Conservation (phyloP, 2,888 invertebrate genomes). For the Lypha dubia region DNA sequence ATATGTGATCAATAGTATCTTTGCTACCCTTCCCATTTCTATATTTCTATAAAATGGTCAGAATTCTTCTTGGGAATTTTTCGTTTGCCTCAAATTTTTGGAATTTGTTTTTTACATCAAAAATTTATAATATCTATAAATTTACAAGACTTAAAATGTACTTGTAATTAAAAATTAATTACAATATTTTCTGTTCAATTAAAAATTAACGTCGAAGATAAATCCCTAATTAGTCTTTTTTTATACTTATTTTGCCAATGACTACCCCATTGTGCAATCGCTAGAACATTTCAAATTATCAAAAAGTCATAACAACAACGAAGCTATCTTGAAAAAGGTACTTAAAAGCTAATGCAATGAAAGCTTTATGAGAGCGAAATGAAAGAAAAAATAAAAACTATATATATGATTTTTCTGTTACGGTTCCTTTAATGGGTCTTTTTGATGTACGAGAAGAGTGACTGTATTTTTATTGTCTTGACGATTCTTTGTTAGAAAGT, state of each 20-base stretch:
- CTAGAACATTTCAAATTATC: neutral
- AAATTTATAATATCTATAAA: too few species aligned
- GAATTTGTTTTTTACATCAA: too few species aligned
- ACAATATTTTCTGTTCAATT: too few species aligned
- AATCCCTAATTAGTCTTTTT: too few species aligned
- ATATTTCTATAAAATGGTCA: too few species aligned
- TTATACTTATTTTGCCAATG: neutral
- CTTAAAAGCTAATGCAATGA: constrained; percentile 65
- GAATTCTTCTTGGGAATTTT: too few species aligned
- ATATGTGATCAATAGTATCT: neutral
- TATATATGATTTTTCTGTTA: constrained; percentile 70
- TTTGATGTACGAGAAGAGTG: constrained; percentile 16
- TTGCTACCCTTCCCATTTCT: too few species aligned
- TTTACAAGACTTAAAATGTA: too few species aligned
- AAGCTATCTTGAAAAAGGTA: constrained; percentile 30
- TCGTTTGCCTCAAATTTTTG: too few species aligned
- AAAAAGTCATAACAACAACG: constrained; percentile 2
- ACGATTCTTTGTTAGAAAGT: constrained; percentile 28
- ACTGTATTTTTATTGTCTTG: neutral
- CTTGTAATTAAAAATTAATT: too few species aligned
- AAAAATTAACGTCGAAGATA: too few species aligned
- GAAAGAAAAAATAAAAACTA: constrained; percentile 5
- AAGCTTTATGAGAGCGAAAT: constrained; percentile 61
- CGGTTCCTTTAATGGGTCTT: constrained; percentile 61
- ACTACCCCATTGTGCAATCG: neutral